phyloP scores from a whole-genome alignment of 1,140 invertebrate species.

The Ectropis grisescens region DNA sequence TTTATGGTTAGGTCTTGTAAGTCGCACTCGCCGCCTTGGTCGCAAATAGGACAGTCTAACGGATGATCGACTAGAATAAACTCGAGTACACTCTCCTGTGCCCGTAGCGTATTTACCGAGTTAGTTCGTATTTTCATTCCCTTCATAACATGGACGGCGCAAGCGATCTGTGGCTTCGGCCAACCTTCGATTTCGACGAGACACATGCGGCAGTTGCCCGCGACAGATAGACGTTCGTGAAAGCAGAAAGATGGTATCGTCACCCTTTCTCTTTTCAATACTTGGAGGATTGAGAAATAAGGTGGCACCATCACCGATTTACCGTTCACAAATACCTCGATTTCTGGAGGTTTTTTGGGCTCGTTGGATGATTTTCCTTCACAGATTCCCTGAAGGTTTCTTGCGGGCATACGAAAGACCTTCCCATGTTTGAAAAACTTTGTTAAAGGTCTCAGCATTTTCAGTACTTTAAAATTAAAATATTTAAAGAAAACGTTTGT shows the following conservation, averaged over 20 bases:
- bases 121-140: slow-evolving; percentile 82
- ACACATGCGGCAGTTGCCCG: slow-evolving; percentile 87
- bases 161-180: slow-evolving; percentile 83
- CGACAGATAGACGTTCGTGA: slow-evolving; percentile 83
- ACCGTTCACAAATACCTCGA: slow-evolving; percentile 44
- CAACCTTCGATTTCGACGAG: slow-evolving; percentile 82
- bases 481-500: too few species aligned
- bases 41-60: slow-evolving; percentile 99
- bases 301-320: slow-evolving; percentile 36
- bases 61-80: slow-evolving; percentile 98
- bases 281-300: slow-evolving; percentile 43
- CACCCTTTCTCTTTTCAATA: slow-evolving; percentile 27
- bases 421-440: too few species aligned
- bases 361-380: too few species aligned
- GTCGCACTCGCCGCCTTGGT: slow-evolving; percentile 99
- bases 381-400: too few species aligned
- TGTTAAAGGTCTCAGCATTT: too few species aligned
- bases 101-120: slow-evolving; percentile 72
- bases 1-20: slow-evolving; percentile 98
- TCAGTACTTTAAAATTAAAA: too few species aligned
- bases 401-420: too few species aligned
- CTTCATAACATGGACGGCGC: slow-evolving; percentile 84
- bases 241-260: slow-evolving; percentile 46
- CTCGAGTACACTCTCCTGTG: slow-evolving; percentile 98
- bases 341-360: too few species aligned